These are phyloP conservation scores for Melanostoma scalare DNA, from an alignment of 2,888 invertebrate species.

Conservation along the genomic window DNA sequence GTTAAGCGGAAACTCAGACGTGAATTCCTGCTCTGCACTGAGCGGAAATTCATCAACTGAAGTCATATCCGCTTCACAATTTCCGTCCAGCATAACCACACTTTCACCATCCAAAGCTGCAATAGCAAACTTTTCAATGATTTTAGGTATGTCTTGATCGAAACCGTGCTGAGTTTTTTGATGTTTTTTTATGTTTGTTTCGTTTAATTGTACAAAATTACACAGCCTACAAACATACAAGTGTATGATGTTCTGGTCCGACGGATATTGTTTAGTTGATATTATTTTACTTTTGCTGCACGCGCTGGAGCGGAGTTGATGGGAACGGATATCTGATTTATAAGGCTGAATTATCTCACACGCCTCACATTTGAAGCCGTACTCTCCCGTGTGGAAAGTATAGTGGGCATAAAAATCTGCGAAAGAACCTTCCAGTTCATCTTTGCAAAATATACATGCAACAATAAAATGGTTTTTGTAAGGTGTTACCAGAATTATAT, in stretches of 20 bases:
- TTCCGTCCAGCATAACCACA: slow-evolving; percentile 1
- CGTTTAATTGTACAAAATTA: slow-evolving; percentile 76
- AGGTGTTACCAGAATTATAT: slow-evolving; percentile 64
- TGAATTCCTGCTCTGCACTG: slow-evolving; percentile 26
- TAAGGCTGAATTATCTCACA: slow-evolving; percentile 74
- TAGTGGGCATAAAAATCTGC: slow-evolving; percentile 74
- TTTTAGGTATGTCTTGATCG: slow-evolving; percentile 39
- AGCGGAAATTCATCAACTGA: neutral
- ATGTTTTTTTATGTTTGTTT: slow-evolving; percentile 75
- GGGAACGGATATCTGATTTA: slow-evolving; percentile 73
- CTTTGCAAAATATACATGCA: slow-evolving; percentile 74
- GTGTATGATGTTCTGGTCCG: slow-evolving; percentile 73
- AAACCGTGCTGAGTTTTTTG: slow-evolving; percentile 74
- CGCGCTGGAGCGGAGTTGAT: slow-evolving; percentile 71
- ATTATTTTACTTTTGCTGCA: slow-evolving; percentile 71
- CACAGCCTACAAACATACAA: slow-evolving; percentile 74
- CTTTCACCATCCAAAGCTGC: slow-evolving; percentile 68
- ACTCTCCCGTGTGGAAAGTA: slow-evolving; percentile 76
- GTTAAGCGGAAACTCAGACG: slow-evolving; percentile 41
- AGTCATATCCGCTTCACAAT: neutral
- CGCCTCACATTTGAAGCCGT: slow-evolving; percentile 74
- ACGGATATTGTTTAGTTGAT: slow-evolving; percentile 71
- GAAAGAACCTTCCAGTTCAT: slow-evolving; percentile 71
- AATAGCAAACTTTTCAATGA: slow-evolving; percentile 74
- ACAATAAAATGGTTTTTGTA: slow-evolving; percentile 61